phyloP scores from a whole-genome alignment of 2,797 vertebrate species.

The Macrochelys suwanniensis region DNA sequence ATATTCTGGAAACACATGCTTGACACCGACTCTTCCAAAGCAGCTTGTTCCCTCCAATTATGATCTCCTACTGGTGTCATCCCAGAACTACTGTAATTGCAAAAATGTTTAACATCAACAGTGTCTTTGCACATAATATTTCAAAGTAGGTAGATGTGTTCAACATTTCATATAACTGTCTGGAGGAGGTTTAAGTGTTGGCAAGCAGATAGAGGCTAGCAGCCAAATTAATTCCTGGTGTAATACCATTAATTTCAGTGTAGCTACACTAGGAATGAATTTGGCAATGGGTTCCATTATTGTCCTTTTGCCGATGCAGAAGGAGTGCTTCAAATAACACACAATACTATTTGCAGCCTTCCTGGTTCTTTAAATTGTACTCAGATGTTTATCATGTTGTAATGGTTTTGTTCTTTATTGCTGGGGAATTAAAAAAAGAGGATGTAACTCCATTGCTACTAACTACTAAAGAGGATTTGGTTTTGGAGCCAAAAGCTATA shows the following conservation, averaged over 20 bases:
- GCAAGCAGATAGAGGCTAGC: neutral
- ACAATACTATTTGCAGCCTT: neutral
- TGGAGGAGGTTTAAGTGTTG: neutral
- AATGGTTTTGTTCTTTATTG: neutral
- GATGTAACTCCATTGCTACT: neutral
- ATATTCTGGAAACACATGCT: neutral
- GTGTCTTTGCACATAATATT: neutral
- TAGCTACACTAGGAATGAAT: neutral
- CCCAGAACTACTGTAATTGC: neutral
- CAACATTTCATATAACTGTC: neutral
- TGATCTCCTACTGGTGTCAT: fast-evolving
- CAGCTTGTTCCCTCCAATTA: neutral
- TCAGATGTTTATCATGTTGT: neutral
- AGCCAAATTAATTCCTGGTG: neutral
- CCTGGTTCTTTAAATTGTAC: fast-evolving
- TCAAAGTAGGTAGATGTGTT: neutral
- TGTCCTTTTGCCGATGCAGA: neutral
- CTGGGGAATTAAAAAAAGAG: neutral
- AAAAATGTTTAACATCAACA: neutral
- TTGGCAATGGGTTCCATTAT: neutral
- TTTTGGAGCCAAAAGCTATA: neutral
- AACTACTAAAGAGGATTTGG: neutral
- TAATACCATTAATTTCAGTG: neutral
- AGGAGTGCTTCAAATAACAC: neutral
- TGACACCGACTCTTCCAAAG: fast-evolving